These are phyloP conservation scores for Metallyticus violacea DNA, from an alignment of 2,888 invertebrate genomes.

Conservation along the genomic window DNA sequence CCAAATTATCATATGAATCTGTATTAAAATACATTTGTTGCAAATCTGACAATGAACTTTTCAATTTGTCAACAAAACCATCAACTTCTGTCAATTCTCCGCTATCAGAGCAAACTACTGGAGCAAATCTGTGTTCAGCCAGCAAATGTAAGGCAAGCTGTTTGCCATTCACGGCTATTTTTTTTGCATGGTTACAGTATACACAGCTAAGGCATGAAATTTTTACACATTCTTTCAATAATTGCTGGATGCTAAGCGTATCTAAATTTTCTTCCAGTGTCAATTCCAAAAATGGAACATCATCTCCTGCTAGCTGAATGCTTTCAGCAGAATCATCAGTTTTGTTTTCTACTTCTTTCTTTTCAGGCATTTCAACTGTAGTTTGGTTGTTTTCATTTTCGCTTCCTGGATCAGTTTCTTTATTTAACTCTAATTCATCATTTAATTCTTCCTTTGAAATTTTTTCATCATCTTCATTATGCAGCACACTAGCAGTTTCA, in stretches of 20 bases:
- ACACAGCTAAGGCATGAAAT: constrained; percentile 69
- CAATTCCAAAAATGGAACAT: constrained; percentile 66
- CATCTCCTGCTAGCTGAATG: constrained; percentile 53
- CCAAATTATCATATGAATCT: constrained; percentile 64
- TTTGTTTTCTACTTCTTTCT: background rate
- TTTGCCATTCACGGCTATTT: constrained; percentile 80
- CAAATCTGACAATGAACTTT: constrained; percentile 59
- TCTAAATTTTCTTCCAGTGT: constrained; percentile 73
- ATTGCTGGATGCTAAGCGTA: constrained; percentile 66
- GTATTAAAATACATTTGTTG: constrained; percentile 67
- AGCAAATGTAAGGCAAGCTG: constrained; percentile 78
- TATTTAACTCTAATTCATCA: constrained; percentile 20
- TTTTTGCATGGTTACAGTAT: constrained; percentile 82
- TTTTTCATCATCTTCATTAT: constrained; percentile 25
- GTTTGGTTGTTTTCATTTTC: constrained; percentile 38
- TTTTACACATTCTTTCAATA: constrained; percentile 70
- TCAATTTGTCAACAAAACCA: constrained; percentile 67
- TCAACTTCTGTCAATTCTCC: constrained; percentile 38
- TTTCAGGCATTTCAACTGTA: constrained; percentile 11
- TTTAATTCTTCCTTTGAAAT: constrained; percentile 25
- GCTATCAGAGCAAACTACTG: constrained; percentile 52
- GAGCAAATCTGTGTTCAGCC: constrained; percentile 75
- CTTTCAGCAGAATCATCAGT: constrained; percentile 15
- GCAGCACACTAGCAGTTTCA: background rate
- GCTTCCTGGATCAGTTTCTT: constrained; percentile 31